phyloP scores from a whole-genome alignment of 2,888 invertebrate genomes.

The Pimpla rufipes region DNA sequence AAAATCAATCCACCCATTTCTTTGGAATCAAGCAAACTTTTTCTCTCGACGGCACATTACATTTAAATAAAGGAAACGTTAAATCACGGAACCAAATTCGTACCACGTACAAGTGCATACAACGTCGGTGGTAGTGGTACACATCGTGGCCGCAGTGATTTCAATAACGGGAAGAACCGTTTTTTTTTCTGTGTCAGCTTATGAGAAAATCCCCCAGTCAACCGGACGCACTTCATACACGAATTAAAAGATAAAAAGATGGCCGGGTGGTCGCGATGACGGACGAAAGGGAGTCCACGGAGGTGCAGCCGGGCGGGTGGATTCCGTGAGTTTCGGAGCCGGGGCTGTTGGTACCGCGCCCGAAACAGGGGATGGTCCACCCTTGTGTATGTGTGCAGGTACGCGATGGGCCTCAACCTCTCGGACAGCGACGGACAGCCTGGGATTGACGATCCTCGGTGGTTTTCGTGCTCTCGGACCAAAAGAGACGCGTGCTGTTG shows the following conservation, averaged over 20 bases:
- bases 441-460: slow-evolving; percentile 43
- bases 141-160: not conserved
- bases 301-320: slow-evolving; percentile 30
- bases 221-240: slow-evolving; percentile 77
- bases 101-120: not conserved
- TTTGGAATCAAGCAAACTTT: too few relatives aligned
- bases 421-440: slow-evolving; percentile 35
- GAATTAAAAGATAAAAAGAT: slow-evolving; percentile 79
- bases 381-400: slow-evolving; percentile 1
- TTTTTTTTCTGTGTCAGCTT: slow-evolving; percentile 12
- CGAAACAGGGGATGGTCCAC: slow-evolving; percentile 27
- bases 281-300: slow-evolving; percentile 61
- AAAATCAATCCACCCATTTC: too few relatives aligned
- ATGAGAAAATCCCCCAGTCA: slow-evolving; percentile 70
- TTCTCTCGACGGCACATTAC: too few relatives aligned
- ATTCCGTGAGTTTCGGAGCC: slow-evolving; percentile 26
- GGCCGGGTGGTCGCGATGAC: slow-evolving; percentile 36
- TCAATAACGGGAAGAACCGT: not conserved
- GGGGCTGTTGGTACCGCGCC: slow-evolving; percentile 21
- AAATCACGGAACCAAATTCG: not conserved
- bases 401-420: not conserved
- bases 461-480: slow-evolving; percentile 63
- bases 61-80: too few relatives aligned
- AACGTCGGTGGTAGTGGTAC: not conserved
- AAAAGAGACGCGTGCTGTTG: slow-evolving; percentile 77